Base-by-base conservation (phyloP, 2,888 invertebrate species). In the Alloscopus bannaensis region DNA sequence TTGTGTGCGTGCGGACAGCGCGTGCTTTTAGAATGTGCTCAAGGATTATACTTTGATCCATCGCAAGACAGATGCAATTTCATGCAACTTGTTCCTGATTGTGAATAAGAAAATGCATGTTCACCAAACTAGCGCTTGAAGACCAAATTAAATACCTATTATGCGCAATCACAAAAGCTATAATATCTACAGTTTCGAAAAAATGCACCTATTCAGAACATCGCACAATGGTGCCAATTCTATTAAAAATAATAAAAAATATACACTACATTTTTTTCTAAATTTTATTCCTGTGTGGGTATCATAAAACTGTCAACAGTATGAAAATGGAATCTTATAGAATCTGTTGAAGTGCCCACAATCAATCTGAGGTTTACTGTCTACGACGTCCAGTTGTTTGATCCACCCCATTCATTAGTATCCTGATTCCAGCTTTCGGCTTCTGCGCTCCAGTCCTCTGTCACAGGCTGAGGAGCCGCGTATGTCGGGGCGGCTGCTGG, bases 401-500 rank as follows among this genome's bases (percentile, higher is more conserved):
- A 42, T 16, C 85, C 84, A 22, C 84, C 85, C 85, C 84, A 83
- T 36, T 84, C 82, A 13, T 70, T 80, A 36, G 73, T 80, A 62
- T 84, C 82, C 31, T 77, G 81, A 71, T 75, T 80, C 85, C 85
- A 84, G 57, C 73, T 83, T 26, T 84, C 83, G 31, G 80, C 78
- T 62, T 86, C 86, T 47, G 86, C 86, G 75, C 85, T 86, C 84
- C 86, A 86, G 42, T 87, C 86, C 57, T 84, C 85, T 52, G 86
- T 81, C 11, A 85, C 77, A 24, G 86, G 84, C n/a, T 84, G 57
- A 29, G 81, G 72, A 29, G 83, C 72, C 18, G 84, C 78, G 8
- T 75, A 40, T 3, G 40, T 90, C 88, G 50, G 91, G 89, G 81
- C 91, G 91, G 83, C 91, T 6, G 45, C 55, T 4, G 57, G 57